Base-by-base conservation (phyloP, 2,797 vertebrate species). In the Bradypus variegatus region DNA sequence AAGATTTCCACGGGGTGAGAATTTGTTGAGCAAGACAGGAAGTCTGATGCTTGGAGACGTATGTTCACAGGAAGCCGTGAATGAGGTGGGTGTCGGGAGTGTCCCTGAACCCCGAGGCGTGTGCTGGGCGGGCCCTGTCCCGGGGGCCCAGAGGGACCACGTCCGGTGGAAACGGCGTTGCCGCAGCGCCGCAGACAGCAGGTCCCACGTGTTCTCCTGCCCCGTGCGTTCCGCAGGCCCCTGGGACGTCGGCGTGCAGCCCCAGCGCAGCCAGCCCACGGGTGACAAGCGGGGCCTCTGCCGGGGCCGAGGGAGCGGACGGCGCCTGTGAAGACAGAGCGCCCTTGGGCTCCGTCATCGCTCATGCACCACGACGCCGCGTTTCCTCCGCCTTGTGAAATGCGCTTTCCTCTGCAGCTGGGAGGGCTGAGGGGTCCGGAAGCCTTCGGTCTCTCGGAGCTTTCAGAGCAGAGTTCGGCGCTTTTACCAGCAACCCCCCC, bases 331-430 rank as follows among this genome's bases (percentile, higher is more conserved):
- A 82, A 95, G 95, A 93, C 67, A 92, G 95, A 96, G 94, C 25
- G 92, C 69, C 94, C 96, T 96, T 96, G 95, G 95, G 95, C 96
- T 69, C 7, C 96, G 90, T 89, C 88, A 93, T 97, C 91, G 92
- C 79, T 97, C 91, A 93, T 38, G 83, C 27, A 65, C 64, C 41
- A 73, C 90, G 95, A 92, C 83, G 81, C 69, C 38, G 19, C 84
- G 76, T 94, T 96, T 94, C 73, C 58, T 79, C n/a, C 87, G 78
- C 85, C 90, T 91, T 88, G 91, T 89, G 92, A 94, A 96, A 38
- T 36, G 92, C 62, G 58, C 76, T 92, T 96, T 95, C 58, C 92
- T 72, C 7, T 64, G 88, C 65, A 88, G 55, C 89, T 96, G 50
- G 92, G 88, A 95, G 79, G 41, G 41, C 82, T 94, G 87, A 86